Percentiles rank a stretch among this genome's conserved stretches.
Evolutionary conservation across 2,888 invertebrate species (phyloP).

Genomic region (Dasysyrphus tricinctus): DNA sequence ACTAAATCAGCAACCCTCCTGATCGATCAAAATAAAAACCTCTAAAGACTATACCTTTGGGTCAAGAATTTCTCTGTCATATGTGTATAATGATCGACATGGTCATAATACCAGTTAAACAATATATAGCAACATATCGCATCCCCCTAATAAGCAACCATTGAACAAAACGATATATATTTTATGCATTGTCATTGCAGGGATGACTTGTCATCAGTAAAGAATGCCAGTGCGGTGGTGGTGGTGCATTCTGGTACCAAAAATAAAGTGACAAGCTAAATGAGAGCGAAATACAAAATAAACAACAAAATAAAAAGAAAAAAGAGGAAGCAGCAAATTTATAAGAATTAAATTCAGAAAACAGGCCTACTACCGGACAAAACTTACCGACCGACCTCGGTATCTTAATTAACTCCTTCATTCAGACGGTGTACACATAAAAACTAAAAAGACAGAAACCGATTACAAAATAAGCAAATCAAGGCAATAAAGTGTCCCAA

Average conservation of each 20-base stretch:
- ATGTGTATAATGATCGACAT: constrained; percentile 69
- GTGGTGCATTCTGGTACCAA: constrained; percentile 44
- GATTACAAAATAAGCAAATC: constrained; percentile 75
- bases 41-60: constrained; percentile 11
- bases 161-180: not conserved
- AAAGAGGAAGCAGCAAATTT: constrained; percentile 26
- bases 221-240: constrained; percentile 12
- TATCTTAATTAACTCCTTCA: constrained; percentile 75
- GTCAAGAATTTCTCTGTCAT: constrained; percentile 67
- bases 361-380: constrained; percentile 39
- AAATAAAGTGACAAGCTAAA: constrained; percentile 36
- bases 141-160: constrained; percentile 24
- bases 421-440: constrained; percentile 52
- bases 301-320: not conserved
- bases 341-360: constrained; percentile 47
- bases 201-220: constrained; percentile 57
- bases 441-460: constrained; percentile 54
- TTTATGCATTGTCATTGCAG: constrained; percentile 45
- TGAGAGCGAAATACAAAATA: constrained; percentile 23
- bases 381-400: constrained; percentile 52
- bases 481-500: constrained; percentile 74
- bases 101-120: constrained; percentile 33
- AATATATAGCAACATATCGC: constrained; percentile 30
- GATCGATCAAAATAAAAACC: constrained; percentile 36
- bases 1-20: constrained; percentile 62